These are phyloP conservation scores for Tyrophagus putrescentiae DNA, from an alignment of 1,140 invertebrate genomes.

Conservation along the genomic window DNA sequence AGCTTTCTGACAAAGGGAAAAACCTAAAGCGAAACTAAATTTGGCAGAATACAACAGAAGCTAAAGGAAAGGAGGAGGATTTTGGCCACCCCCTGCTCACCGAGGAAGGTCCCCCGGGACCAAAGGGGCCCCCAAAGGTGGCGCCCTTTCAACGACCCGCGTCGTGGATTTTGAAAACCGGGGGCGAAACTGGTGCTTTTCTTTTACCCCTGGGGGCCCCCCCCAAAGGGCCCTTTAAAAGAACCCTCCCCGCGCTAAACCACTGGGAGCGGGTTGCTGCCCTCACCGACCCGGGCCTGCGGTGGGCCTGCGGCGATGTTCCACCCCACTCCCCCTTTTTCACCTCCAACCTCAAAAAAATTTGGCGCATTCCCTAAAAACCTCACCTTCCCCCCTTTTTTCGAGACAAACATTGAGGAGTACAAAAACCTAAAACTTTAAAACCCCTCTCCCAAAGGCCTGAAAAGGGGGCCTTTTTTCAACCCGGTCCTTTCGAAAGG, in stretches of 20 bases:
- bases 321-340: constrained; percentile 82
- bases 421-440: constrained; percentile 94
- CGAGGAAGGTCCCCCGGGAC: constrained; percentile 36
- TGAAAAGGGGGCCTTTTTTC: no score
- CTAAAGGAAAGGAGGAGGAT: constrained; percentile 83
- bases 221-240: constrained; percentile 97
- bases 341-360: constrained; percentile 87
- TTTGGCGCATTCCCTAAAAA: constrained; percentile 84
- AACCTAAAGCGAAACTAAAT: constrained; percentile 46
- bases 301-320: constrained; percentile 87
- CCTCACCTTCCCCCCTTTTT: constrained; percentile 77
- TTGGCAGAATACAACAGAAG: constrained; percentile 80
- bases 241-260: constrained; percentile 73
- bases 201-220: constrained; percentile 82
- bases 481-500: constrained; percentile 86
- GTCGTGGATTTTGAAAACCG: constrained; percentile 65
- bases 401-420: constrained; percentile 82
- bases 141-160: constrained; percentile 23
- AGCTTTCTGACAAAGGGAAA: constrained; percentile 63
- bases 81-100: constrained; percentile 66
- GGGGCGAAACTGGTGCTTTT: constrained; percentile 67
- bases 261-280: constrained; percentile 82
- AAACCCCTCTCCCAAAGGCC: no score
- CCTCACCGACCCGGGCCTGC: constrained; percentile 52
- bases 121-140: constrained; percentile 26